Percentiles rank a stretch among this genome's conserved stretches.
Conservation (phyloP, 2,888 invertebrate species). For the Drosophila peninsularis region DNA sequence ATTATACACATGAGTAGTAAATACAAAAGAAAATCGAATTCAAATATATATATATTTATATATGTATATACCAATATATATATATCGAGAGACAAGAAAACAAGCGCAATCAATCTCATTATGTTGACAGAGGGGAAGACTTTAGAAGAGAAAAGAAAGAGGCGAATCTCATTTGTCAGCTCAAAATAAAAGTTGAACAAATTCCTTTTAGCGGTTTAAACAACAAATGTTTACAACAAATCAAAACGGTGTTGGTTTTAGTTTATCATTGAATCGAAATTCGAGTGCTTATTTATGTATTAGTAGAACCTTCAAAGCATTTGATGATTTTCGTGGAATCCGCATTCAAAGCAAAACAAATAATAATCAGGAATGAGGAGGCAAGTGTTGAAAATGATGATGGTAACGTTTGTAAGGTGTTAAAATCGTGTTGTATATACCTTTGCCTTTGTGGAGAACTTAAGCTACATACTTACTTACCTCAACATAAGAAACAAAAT, state of each 20-base stretch:
- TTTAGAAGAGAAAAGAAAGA: slow-evolving; percentile 32
- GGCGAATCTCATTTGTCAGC: slow-evolving; percentile 72
- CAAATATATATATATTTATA: slow-evolving; percentile 14
- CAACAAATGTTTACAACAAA: slow-evolving; percentile 13
- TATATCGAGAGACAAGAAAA: slow-evolving; percentile 30
- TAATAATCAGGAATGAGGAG: slow-evolving; percentile 13
- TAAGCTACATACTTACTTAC: slow-evolving; percentile 68
- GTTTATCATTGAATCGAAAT: slow-evolving; percentile 13
- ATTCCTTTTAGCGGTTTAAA: neutral
- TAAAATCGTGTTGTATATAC: slow-evolving; percentile 40
- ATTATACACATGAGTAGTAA: slow-evolving; percentile 13
- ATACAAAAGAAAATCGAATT: slow-evolving; percentile 40
- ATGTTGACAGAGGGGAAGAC: slow-evolving; percentile 28
- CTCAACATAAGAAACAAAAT: slow-evolving; percentile 46
- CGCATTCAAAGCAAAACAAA: slow-evolving; percentile 21
- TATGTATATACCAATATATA: slow-evolving; percentile 10
- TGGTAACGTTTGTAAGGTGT: slow-evolving; percentile 41
- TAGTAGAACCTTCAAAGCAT: slow-evolving; percentile 49
- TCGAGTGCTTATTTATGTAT: slow-evolving; percentile 34
- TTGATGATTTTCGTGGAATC: slow-evolving; percentile 85
- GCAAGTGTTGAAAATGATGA: slow-evolving; percentile 55
- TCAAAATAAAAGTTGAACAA: slow-evolving; percentile 14
- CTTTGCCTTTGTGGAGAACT: slow-evolving; percentile 37
- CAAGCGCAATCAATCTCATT: slow-evolving; percentile 37
- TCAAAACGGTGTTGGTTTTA: slow-evolving; percentile 10